phyloP scores from a whole-genome alignment of 2,888 invertebrate species.

The Synanthedon andrenaeformis region DNA sequence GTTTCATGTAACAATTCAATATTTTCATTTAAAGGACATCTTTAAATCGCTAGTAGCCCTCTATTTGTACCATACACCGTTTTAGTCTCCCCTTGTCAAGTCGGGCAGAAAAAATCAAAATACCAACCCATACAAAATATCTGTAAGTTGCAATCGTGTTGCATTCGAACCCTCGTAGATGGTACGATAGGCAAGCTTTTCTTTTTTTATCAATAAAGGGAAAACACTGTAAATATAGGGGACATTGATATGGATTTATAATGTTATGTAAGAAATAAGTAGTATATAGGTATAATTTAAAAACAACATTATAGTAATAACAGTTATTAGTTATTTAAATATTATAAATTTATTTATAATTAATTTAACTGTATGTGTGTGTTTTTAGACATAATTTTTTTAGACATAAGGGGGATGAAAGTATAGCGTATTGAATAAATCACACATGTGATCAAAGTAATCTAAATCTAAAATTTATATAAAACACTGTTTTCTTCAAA shows the following conservation, averaged over 20 bases:
- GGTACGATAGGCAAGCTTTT: conserved; percentile 28
- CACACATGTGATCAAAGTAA: too few relatives aligned
- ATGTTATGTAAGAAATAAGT: too few relatives aligned
- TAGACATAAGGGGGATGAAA: too few relatives aligned
- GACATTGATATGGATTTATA: conserved; percentile 5
- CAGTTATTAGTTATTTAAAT: neutral
- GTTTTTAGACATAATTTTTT: too few relatives aligned
- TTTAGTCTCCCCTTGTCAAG: conserved; percentile 17
- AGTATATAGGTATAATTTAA: too few relatives aligned
- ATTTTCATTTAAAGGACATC: neutral
- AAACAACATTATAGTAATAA: neutral
- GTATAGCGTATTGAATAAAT: too few relatives aligned
- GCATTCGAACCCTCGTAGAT: conserved; percentile 29
- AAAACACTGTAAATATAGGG: conserved; percentile 16
- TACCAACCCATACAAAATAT: conserved; percentile 34
- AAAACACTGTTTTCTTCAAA: too few relatives aligned
- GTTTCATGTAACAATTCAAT: too few relatives aligned
- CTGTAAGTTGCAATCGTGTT: conserved; percentile 40
- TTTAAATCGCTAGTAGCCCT: neutral
- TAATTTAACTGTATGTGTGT: too few relatives aligned
- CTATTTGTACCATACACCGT: neutral
- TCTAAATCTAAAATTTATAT: too few relatives aligned
- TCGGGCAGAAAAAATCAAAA: conserved; percentile 45
- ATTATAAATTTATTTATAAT: neutral
- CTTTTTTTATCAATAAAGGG: conserved; percentile 39